phyloP scores from a whole-genome alignment of 2,888 invertebrate genomes.

The Idaea biselata region DNA sequence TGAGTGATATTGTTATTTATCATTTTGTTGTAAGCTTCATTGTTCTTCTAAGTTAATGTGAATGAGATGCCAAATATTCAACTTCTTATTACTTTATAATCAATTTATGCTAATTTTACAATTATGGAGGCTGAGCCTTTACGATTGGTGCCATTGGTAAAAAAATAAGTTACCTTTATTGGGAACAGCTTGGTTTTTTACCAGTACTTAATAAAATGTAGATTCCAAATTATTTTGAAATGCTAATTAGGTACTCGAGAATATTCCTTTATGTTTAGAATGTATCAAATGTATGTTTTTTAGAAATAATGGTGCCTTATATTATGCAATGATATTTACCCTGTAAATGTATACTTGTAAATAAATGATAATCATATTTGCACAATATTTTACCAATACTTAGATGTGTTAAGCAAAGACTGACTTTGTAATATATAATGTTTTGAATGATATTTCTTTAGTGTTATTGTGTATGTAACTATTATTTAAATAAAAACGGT shows the following conservation, averaged over 20 bases:
- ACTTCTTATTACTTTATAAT: conserved; percentile 48
- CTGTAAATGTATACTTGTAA: conserved; percentile 28
- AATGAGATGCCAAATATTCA: conserved; percentile 77
- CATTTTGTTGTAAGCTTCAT: conserved; percentile 27
- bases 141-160: conserved; percentile 48
- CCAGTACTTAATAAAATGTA: conserved; percentile 11
- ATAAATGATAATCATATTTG: conserved; percentile 34
- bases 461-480: conserved; percentile 46
- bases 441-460: conserved; percentile 61
- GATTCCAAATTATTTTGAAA: background rate
- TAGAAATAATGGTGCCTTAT: conserved; percentile 45
- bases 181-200: conserved; percentile 32
- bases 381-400: conserved; percentile 68
- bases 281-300: conserved; percentile 3
- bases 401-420: conserved; percentile 78
- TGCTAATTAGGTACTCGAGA: background rate
- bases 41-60: conserved; percentile 57
- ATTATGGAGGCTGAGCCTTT: conserved; percentile 49
- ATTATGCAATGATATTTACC: conserved; percentile 35
- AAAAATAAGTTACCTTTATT: conserved; percentile 46
- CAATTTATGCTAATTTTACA: conserved; percentile 47
- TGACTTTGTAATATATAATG: conserved; percentile 72
- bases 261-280: conserved; percentile 4
- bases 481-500: conserved; percentile 28
- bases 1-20: conserved; percentile 54